Base-by-base conservation (phyloP, 1,140 invertebrate genomes). In the Bombus terrestris region DNA sequence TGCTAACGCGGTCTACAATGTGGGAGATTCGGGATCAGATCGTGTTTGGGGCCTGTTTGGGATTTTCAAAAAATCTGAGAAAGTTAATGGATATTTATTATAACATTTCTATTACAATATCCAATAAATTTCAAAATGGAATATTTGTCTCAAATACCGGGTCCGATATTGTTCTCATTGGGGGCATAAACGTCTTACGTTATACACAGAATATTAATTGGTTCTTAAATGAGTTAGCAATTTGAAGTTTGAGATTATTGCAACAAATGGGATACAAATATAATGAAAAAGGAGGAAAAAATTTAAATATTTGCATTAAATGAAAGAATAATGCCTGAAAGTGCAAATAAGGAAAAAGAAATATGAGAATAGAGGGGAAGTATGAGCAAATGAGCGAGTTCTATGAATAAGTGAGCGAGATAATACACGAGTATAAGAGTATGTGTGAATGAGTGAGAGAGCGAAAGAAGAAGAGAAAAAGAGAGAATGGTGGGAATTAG, bases 391-490 rank as follows among this genome's bases (percentile, higher is more conserved):
- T 15, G 35, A 62, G 39, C 12, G 32, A 73, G 74, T 77, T 22
- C 75, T 57, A 77, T 77, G 81, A 77, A n/a, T n/a, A 22, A 37
- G 10, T 37, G 32, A 41, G 1, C 25, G 73, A 59, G 43, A 25
- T 66, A 77, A 47, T 72, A 41, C 28, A 84, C 28, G 73, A 68
- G 22, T 68, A 25, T 35, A 28, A 74, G n/a, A 74, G 79, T 59
- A 62, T 12, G 59, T n/a, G 69, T 22, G 75, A 72, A 68, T 10
- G 37, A 28, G 68, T 69, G 69, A 57, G 53, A 3, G n/a, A 10
- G 74, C 8, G 37, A 69, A 69, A 69, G 39, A n/a, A 43, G n/a
- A 35, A 5, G 25, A 28, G 10, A 13, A 37, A 1, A 39, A 74
- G 71, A 47, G 5, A 47, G 68, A 39, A 43, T 57, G 79, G 1